These are phyloP conservation scores for Siniperca knerii DNA, from an alignment of 2,113 vertebrate genomes.

Conservation along the genomic window DNA sequence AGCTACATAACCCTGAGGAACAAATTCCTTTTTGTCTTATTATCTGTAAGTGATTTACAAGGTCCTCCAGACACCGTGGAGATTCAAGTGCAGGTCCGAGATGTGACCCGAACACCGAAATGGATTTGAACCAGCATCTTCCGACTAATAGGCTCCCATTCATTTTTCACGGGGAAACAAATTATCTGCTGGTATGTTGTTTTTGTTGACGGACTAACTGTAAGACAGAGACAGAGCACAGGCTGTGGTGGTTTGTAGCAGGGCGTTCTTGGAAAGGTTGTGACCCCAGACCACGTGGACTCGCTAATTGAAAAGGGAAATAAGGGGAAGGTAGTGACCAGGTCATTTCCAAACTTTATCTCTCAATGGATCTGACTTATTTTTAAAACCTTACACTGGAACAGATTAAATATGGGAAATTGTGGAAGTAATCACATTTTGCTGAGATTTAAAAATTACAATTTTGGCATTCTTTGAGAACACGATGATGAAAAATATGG, in stretches of 20 bases:
- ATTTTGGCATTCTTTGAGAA: neutral
- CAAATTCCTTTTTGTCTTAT: constrained; percentile 38
- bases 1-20: constrained; percentile 1
- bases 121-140: constrained; percentile 36
- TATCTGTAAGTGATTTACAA: constrained; percentile 35
- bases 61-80: constrained; percentile 14
- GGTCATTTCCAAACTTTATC: neutral
- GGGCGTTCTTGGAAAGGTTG: neutral
- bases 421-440: neutral
- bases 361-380: neutral
- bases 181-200: constrained; percentile 70
- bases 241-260: neutral
- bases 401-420: neutral
- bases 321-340: constrained; percentile 27
- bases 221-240: neutral
- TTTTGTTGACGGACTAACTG: constrained; percentile 39
- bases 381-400: neutral
- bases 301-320: constrained; percentile 45
- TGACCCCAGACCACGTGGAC: constrained; percentile 42
- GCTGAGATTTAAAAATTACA: neutral
- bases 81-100: neutral
- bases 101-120: constrained; percentile 44
- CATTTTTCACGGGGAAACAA: constrained; percentile 50
- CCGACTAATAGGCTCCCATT: constrained; percentile 40
- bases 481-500: neutral